Evolutionary conservation across 2,888 invertebrate genomes (phyloP).

Genomic region (Hybos culiciformis): DNA sequence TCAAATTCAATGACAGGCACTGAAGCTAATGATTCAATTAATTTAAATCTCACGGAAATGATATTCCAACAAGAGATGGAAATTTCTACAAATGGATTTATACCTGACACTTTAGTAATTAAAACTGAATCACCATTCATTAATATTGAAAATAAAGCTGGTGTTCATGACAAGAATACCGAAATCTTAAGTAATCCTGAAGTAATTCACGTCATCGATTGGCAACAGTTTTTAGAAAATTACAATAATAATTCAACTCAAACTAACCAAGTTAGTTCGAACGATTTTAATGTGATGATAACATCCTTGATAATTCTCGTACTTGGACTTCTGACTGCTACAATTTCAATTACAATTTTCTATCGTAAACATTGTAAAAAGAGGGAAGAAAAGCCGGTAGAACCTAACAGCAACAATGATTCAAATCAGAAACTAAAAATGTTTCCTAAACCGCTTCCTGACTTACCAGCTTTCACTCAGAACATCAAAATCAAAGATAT

Average conservation of each 20-base stretch:
- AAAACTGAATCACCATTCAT: too few species aligned
- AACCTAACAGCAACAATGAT: conserved; percentile 4
- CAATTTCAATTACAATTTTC: conserved; percentile 26
- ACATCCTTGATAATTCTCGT: conserved; percentile 25
- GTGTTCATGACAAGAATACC: neutral
- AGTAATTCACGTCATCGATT: conserved; percentile 34
- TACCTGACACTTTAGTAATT: too few species aligned
- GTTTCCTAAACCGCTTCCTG: conserved; percentile 27
- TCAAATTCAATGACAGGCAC: too few species aligned
- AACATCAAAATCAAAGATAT: conserved; percentile 23
- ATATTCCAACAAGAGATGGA: too few species aligned
- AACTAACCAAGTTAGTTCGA: too few species aligned
- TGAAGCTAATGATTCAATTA: too few species aligned
- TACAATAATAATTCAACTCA: too few species aligned
- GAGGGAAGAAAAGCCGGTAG: too few species aligned
- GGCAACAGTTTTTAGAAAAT: conserved; percentile 13
- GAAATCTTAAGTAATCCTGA: conserved; percentile 23
- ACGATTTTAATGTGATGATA: conserved; percentile 25
- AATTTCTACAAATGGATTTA: too few species aligned
- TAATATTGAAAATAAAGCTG: too few species aligned
- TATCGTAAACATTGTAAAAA: conserved; percentile 17
- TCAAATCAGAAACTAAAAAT: conserved; percentile 12
- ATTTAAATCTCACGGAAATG: too few species aligned
- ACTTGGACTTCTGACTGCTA: conserved; percentile 23
- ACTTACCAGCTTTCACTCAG: conserved; percentile 25